Percentiles rank a stretch among this genome's conserved stretches.
Conservation (phyloP, 2,797 vertebrate species). For the Danionella dracula region DNA sequence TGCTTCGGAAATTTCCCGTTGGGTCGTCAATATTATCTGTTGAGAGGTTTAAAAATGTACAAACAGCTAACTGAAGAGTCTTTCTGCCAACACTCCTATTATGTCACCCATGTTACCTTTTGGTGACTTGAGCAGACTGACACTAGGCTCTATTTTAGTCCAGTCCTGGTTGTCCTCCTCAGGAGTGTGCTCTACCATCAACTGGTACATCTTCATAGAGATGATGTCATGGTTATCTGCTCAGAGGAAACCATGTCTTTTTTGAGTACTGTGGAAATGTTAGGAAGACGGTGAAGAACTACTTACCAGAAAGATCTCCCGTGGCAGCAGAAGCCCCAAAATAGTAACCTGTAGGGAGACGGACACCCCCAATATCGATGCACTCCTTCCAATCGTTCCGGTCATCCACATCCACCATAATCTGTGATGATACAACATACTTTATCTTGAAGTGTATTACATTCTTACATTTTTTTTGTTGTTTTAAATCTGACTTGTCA, state of each 20-base stretch:
- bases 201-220: conserved; percentile 97
- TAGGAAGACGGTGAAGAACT: not conserved
- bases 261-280: not conserved
- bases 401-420: conserved; percentile 93
- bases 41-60: not conserved
- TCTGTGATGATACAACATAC: conserved; percentile 56
- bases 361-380: conserved; percentile 89
- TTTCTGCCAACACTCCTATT: not conserved
- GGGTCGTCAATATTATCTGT: conserved; percentile 94
- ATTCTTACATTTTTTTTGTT: no score
- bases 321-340: conserved; percentile 94
- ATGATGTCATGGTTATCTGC: conserved; percentile 97
- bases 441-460: no score
- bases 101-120: conserved; percentile 73
- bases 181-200: conserved; percentile 89
- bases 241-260: conserved; percentile 9
- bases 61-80: not conserved
- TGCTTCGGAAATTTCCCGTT: conserved; percentile 89
- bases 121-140: conserved; percentile 90
- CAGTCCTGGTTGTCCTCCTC: conserved; percentile 93
- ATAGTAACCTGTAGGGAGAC: conserved; percentile 91
- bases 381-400: conserved; percentile 97
- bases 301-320: conserved; percentile 89
- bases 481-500: no score
- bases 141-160: conserved; percentile 95